Percentiles rank a stretch among this genome's conserved stretches.
Evolutionary conservation across 2,888 invertebrate species (phyloP).

Genomic region (Caenorhabditis imperialis): DNA sequence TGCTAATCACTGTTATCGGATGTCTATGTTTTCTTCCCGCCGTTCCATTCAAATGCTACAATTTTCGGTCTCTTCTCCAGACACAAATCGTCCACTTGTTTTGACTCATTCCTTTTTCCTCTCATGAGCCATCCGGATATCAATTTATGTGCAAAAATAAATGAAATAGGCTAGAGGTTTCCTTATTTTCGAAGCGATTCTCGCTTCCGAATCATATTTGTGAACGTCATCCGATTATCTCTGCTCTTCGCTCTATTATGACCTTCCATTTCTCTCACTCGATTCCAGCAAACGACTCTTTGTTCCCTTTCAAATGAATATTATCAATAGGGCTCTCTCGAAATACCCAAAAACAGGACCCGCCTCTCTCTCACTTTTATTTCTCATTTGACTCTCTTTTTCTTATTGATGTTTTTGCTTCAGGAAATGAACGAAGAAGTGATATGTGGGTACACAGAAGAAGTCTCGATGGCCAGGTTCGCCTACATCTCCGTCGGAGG

Average conservation of each 20-base stretch:
- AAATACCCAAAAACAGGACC: no score
- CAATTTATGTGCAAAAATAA: neutral
- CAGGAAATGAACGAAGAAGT: slow-evolving; percentile 25
- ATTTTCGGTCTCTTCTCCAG: neutral
- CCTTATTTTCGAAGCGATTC: no score
- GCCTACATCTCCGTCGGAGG: slow-evolving; percentile 62
- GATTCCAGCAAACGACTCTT: no score
- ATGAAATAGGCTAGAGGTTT: no score
- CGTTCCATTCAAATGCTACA: neutral
- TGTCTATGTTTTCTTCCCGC: neutral
- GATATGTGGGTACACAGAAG: slow-evolving; percentile 67
- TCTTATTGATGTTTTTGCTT: slow-evolving; percentile 1
- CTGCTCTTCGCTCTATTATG: no score
- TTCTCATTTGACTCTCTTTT: neutral
- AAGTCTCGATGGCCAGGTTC: slow-evolving; percentile 59
- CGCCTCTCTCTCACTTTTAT: no score
- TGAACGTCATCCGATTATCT: no score
- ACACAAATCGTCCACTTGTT: slow-evolving; percentile 1
- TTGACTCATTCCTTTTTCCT: neutral
- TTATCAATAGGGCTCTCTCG: no score
- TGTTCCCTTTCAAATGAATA: no score
- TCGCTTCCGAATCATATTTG: no score
- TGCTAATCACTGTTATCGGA: no score
- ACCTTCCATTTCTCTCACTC: no score
- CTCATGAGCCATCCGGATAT: neutral